These are phyloP conservation scores for Sipha maydis DNA, from an alignment of 2,888 invertebrate genomes.

Conservation along the genomic window DNA sequence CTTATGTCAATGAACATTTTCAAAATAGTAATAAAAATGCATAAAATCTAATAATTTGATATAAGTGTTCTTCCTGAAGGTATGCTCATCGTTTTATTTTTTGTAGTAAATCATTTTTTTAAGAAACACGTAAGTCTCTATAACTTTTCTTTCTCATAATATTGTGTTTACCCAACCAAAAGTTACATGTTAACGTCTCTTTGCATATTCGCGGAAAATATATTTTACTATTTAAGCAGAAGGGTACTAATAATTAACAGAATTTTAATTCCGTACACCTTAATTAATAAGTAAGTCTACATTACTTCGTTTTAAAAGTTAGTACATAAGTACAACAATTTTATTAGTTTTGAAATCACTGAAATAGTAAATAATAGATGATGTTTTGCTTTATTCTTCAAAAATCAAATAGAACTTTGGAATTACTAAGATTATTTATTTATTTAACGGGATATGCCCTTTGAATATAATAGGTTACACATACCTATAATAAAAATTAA, in stretches of 20 bases:
- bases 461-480: no score
- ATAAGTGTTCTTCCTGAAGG: not conserved
- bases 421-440: not conserved
- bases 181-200: slow-evolving; percentile 56
- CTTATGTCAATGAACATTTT: no score
- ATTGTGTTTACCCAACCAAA: slow-evolving; percentile 52
- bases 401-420: not conserved
- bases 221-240: slow-evolving; percentile 23
- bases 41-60: not conserved
- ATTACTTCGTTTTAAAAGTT: not conserved
- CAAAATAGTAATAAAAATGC: no score
- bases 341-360: not conserved
- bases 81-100: not conserved
- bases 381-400: not conserved
- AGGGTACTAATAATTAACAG: not conserved
- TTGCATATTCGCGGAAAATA: slow-evolving; percentile 48
- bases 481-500: no score
- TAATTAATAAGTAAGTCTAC: slow-evolving; percentile 3
- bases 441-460: no score
- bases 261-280: slow-evolving; percentile 32
- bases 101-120: slow-evolving; percentile 5
- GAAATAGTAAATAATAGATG: not conserved
- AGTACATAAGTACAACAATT: not conserved
- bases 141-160: slow-evolving; percentile 36
- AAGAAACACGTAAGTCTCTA: not conserved